Evolutionary conservation across 2,797 vertebrate species (phyloP), one percentile per base, ranked within the genome.

Genomic region (Antennarius maculatus): DNA sequence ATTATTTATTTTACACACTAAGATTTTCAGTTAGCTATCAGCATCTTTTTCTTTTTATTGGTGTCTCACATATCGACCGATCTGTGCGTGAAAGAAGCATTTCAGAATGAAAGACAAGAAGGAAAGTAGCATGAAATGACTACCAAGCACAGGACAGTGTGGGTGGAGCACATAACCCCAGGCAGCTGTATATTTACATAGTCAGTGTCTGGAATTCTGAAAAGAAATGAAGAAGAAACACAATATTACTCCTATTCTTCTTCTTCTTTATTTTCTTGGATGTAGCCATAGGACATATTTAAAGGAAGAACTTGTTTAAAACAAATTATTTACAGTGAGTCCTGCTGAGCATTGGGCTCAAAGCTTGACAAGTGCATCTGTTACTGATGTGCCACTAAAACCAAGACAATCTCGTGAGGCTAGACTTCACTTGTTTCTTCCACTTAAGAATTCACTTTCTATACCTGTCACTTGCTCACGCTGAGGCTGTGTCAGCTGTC

Each of bases 351-450:
- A 64, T 60, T 54, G 39, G 60, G 58, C 51, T 77, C 39, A 3
- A 66, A 69, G 55, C 59, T 66, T 6, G 3, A 73, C 61, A 69
- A 61, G 65, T 23, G 0, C 51, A 74, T 79, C 59, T 37, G 63
- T 62, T 72, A 82, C 79, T 87, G 77, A 86, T 86, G 81, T 83
- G 66, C 34, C 69, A 48, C 77, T 53, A 65, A 63, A 71, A 79
- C 57, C 57, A 66, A 66, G 74, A 79, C 72, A 51, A 69, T 70
- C 61, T 65, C 45, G 56, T 63, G 57, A 56, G 41, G 29, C 53
- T 23, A 0, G 28, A 71, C 78, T 75, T 57, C 53, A 45, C 48
- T 68, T 60, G 57, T 60, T 67, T 71, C 45, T 52, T 31, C 12
- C 52, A 53, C 65, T 83, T 70, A 56, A 59, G 73, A 65, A 73